Evolutionary conservation across 2,797 vertebrate species (phyloP).

Genomic region (Ptychobarbus kaznakovi): DNA sequence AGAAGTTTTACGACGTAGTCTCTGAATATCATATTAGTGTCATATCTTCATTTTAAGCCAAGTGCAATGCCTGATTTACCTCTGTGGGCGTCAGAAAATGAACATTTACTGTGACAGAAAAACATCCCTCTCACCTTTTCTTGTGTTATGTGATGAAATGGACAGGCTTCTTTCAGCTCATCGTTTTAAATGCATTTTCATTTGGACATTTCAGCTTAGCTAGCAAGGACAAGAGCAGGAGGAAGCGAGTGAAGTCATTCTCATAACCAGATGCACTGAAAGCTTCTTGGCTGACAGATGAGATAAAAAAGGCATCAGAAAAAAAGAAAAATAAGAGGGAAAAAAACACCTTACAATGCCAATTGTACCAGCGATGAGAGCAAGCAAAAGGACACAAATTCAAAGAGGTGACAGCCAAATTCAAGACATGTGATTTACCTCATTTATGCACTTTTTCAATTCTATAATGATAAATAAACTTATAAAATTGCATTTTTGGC

Average conservation of each 20-base stretch:
- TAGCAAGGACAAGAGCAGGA: conserved; percentile 2
- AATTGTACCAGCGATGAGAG: not conserved
- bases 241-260: not conserved
- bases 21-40: conserved; percentile 21
- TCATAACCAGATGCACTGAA: conserved; percentile 6
- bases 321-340: too few species aligned
- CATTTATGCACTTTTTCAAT: not conserved
- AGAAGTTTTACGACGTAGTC: not conserved
- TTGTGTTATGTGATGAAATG: not conserved
- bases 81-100: not conserved
- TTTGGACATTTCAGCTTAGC: not conserved
- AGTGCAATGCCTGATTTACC: conserved; percentile 9
- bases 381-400: not conserved
- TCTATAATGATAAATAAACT: not conserved
- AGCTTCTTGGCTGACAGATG: conserved; percentile 9
- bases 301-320: not conserved
- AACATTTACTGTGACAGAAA: conserved; percentile 18
- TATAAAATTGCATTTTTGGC: not conserved
- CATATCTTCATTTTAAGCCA: conserved; percentile 25
- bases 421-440: not conserved
- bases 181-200: not conserved
- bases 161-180: not conserved
- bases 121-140: not conserved
- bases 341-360: not conserved
- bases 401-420: not conserved